Evolutionary conservation across 1,140 invertebrate genomes (phyloP), one percentile per base, ranked within the genome.

Genomic region (Ptiloglossa arizonensis): DNA sequence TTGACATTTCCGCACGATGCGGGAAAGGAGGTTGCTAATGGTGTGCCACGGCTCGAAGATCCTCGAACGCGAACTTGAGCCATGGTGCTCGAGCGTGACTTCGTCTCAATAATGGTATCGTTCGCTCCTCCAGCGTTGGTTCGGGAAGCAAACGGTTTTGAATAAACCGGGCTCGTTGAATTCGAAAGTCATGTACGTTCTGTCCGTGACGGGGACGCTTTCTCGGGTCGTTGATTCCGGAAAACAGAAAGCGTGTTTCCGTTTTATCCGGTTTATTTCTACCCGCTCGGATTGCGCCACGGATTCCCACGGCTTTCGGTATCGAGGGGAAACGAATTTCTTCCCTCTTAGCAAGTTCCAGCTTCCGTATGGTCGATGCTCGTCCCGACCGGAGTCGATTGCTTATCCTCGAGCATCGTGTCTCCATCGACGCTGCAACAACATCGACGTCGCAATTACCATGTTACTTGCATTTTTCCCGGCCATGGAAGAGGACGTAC

Each of bases 231-330:
- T 60, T 69, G 64, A 27, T 76, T 69, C 54, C 22, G 6, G n/a
- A 19, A 68, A 75, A 35, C 32, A 68, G 41, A 27, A 68, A 59
- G 29, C 17, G 22, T 32, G 67, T 52, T 48, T 29, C 22, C 54
- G 32, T 24, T 69, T 66, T 38, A 69, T 69, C 73, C 66, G 73
- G 24, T 76, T 69, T 50, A 56, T 76, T 41, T 29, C 57, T 48
- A 69, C 60, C 64, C 50, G 35, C 0, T 57, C 11, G 52, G 5
- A 8, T n/a, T 32, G 68, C 41, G 38, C 62, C 57, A 8, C 22
- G 59, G 19, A 70, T 50, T 46, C 29, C 41, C 8, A 38, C 5
- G 41, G n/a, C 27, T 19, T 32, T 59, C 41, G 22, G 35, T 19
- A 50, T 17, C n/a, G 22, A 6, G 9, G 11, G 15, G 3, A 27